Conservation (phyloP, 2,113 vertebrate genomes). For the Crocuta crocuta region DNA sequence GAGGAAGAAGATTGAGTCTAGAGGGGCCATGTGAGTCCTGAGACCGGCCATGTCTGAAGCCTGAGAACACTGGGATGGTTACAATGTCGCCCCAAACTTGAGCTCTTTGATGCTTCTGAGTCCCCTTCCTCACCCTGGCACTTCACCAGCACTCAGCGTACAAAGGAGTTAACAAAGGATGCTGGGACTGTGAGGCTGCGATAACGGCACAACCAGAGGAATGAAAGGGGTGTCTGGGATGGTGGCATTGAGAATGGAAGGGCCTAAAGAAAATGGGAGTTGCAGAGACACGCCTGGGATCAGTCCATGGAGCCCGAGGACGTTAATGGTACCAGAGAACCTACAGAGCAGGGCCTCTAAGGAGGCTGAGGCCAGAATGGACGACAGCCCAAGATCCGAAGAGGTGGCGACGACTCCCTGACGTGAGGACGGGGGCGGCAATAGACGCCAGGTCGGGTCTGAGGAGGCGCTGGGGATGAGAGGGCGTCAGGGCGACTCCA, state of each 20-base stretch:
- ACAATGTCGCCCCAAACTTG: not conserved
- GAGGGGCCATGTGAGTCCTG: not conserved
- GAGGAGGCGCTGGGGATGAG: not conserved
- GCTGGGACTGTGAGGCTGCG: not conserved
- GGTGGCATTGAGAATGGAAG: not conserved
- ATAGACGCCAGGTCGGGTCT: not conserved
- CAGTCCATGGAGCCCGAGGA: not conserved
- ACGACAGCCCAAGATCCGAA: not conserved
- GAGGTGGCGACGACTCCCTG: not conserved
- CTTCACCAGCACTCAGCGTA: not conserved
- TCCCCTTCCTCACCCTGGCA: not conserved
- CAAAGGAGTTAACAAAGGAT: not conserved
- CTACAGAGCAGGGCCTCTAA: not conserved
- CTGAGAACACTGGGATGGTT: not conserved
- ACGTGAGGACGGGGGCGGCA: too few relatives aligned
- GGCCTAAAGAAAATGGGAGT: too few relatives aligned
- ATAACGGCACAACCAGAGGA: not conserved
- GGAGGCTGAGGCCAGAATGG: not conserved
- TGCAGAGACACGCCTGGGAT: not conserved
- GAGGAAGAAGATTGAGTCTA: not conserved
- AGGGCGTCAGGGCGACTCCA: not conserved
- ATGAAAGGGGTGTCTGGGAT: too few relatives aligned
- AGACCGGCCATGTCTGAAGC: not conserved
- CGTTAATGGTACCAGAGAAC: not conserved
- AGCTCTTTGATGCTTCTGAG: not conserved